Percentiles rank a stretch among this genome's conserved stretches.
Evolutionary conservation across 2,888 invertebrate genomes (phyloP).

Genomic region (Cephus pulcher): DNA sequence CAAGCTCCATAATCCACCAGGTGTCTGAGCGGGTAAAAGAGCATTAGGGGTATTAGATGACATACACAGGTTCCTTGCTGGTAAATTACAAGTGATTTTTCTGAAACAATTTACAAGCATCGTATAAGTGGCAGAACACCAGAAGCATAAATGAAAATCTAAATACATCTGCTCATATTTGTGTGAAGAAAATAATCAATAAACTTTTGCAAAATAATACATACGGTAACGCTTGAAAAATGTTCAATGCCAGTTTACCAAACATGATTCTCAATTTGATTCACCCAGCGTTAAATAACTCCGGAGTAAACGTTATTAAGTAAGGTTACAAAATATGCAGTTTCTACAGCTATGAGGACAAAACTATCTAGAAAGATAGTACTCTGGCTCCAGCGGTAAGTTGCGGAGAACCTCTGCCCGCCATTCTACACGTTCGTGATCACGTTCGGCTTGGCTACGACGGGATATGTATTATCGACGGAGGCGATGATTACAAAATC

Average conservation of each 20-base stretch:
- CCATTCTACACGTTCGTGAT: too few species aligned
- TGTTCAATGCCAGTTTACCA: conserved; percentile 31
- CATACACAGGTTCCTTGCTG: neutral
- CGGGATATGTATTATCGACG: too few species aligned
- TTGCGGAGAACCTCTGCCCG: too few species aligned
- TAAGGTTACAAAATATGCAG: too few species aligned
- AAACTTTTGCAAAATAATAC: conserved; percentile 16
- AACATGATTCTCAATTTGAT: conserved; percentile 32
- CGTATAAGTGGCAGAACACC: neutral
- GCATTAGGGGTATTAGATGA: neutral
- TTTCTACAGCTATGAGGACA: too few species aligned
- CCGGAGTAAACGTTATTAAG: too few species aligned
- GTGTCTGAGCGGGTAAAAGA: conserved; percentile 8
- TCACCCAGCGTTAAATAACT: too few species aligned
- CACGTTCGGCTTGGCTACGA: too few species aligned
- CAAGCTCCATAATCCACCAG: conserved; percentile 48
- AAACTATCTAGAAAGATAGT: too few species aligned
- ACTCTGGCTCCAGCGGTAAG: too few species aligned
- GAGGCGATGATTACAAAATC: too few species aligned
- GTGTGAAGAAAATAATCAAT: conserved; percentile 2
- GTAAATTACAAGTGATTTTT: neutral
- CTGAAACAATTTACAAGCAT: neutral
- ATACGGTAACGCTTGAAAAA: conserved; percentile 42
- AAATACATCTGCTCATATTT: neutral
- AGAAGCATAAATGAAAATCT: neutral